Evolutionary conservation across 2,113 vertebrate species (phyloP).

Genomic region (Pagrus major): DNA sequence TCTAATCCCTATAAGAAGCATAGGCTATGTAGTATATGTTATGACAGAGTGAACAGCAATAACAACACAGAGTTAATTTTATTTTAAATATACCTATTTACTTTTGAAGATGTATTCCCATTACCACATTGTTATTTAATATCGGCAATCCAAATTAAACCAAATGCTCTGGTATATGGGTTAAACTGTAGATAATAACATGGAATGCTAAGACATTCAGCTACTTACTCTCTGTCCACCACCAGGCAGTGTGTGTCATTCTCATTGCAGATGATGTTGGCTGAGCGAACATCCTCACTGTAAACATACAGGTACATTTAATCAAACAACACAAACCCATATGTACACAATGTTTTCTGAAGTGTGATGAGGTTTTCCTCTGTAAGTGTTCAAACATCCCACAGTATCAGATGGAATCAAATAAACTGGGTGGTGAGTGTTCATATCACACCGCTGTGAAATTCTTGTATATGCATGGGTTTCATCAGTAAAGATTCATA

Average conservation of each 20-base stretch:
- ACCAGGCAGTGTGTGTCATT: slow-evolving; percentile 92
- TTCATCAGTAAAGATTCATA: no score
- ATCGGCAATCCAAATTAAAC: neutral
- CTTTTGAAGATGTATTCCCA: no score
- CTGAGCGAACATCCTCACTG: slow-evolving; percentile 95
- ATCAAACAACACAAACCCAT: neutral
- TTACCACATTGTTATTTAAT: neutral
- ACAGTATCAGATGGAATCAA: no score
- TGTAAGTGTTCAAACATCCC: neutral
- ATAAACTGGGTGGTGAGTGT: no score
- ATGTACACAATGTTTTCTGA: neutral
- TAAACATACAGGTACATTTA: slow-evolving; percentile 49
- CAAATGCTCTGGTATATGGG: neutral
- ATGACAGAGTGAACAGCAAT: no score
- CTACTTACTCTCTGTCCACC: slow-evolving; percentile 94
- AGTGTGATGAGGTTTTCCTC: neutral
- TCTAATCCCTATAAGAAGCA: no score
- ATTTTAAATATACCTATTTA: neutral
- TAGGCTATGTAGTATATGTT: no score
- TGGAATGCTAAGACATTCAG: no score
- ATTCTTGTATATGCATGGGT: no score
- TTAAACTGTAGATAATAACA: neutral
- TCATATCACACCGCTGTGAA: no score
- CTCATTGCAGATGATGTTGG: slow-evolving; percentile 92
- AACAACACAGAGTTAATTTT: neutral